phyloP scores from a whole-genome alignment of 2,888 invertebrate genomes.

The Catocala sponsa region DNA sequence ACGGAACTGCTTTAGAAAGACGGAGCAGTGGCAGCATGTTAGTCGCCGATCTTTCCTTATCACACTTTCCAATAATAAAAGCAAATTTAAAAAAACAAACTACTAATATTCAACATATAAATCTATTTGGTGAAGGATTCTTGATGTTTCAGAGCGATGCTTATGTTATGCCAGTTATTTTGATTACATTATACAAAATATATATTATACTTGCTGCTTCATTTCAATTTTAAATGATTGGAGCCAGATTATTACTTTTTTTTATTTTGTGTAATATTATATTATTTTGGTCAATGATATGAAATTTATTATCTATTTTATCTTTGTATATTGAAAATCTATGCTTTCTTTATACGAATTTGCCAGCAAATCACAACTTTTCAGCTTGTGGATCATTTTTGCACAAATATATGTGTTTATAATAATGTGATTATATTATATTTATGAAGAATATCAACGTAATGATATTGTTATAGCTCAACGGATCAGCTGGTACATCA shows the following conservation, averaged over 20 bases:
- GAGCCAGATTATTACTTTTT: constrained; percentile 3
- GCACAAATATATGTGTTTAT: constrained; percentile 18
- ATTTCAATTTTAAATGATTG: neutral
- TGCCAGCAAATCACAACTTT: constrained; percentile 12
- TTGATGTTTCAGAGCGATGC: constrained; percentile 11
- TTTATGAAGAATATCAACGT: constrained; percentile 8
- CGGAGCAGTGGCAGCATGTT: constrained; percentile 64
- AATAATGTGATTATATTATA: neutral
- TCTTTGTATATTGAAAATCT: neutral
- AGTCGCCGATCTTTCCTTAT: constrained; percentile 39
- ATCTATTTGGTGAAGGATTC: constrained; percentile 17
- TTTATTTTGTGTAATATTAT: neutral
- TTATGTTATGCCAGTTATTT: constrained; percentile 35
- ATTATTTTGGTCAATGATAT: constrained; percentile 1
- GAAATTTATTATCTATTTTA: neutral
- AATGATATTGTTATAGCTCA: constrained; percentile 69
- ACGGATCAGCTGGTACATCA: constrained; percentile 80
- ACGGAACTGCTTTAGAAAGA: constrained; percentile 57
- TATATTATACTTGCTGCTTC: neutral
- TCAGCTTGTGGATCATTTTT: constrained; percentile 15
- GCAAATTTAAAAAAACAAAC: constrained; percentile 32
- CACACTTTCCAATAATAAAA: constrained; percentile 32
- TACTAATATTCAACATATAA: constrained; percentile 32
- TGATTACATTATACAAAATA: neutral
- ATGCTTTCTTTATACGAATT: constrained; percentile 8